phyloP scores from a whole-genome alignment of 2,797 vertebrate genomes.

The Alectoris magna region DNA sequence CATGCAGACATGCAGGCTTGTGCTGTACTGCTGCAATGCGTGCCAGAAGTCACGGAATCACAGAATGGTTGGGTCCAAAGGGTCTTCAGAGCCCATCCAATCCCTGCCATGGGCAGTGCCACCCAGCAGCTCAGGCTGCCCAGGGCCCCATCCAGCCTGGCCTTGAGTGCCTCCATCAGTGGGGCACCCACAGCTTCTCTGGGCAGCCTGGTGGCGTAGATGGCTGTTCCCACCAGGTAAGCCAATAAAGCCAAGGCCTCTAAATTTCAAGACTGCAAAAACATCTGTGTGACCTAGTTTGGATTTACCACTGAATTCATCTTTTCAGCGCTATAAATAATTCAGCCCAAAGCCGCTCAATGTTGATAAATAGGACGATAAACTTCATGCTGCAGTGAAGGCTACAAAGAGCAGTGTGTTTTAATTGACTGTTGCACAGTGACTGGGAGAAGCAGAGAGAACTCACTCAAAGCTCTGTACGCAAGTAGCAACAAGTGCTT shows the following conservation, averaged over 20 bases:
- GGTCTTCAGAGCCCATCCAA: no score
- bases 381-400: neutral
- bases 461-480: neutral
- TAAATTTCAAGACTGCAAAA: conserved; percentile 10
- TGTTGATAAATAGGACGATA: conserved; percentile 67
- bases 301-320: conserved; percentile 60
- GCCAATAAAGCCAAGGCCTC: neutral
- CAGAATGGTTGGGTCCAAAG: no score
- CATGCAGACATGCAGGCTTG: accelerated
- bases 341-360: conserved; percentile 32
- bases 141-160: no score
- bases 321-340: conserved; percentile 56
- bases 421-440: neutral
- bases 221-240: neutral
- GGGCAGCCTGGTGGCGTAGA: accelerated
- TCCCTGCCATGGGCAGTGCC: no score
- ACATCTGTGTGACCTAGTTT: conserved; percentile 56
- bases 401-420: conserved; percentile 12
- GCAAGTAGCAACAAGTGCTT: neutral
- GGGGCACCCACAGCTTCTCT: no score
- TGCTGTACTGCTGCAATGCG: accelerated
- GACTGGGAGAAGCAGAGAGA: conserved; percentile 10
- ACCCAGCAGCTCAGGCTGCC: no score
- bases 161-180: no score
- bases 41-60: no score